Conservation (phyloP, 2,797 vertebrate species). For the Naso thynnoides region DNA sequence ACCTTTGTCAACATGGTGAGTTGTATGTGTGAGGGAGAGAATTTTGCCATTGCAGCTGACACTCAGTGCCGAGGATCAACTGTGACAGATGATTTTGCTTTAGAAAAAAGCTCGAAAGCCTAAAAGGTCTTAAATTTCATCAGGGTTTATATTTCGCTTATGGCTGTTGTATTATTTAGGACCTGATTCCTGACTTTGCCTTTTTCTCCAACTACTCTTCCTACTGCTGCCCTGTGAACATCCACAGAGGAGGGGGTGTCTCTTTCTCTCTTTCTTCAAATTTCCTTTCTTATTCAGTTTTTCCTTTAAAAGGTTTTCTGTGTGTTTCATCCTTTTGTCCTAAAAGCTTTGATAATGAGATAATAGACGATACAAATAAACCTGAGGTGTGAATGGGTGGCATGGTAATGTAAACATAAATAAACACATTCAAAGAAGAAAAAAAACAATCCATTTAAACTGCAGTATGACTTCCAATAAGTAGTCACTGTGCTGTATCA, state of each 20-base stretch:
- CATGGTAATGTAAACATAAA: too few relatives aligned
- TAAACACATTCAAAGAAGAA: neutral
- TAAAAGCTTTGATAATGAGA: neutral
- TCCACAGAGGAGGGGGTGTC: neutral
- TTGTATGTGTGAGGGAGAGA: too few relatives aligned
- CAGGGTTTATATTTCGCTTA: slow-evolving; percentile 32
- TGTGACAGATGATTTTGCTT: slow-evolving; percentile 4
- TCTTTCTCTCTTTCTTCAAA: neutral
- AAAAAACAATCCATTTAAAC: neutral
- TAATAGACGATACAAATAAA: neutral
- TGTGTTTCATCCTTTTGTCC: neutral
- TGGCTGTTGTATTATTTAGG: slow-evolving; percentile 15
- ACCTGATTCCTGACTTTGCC: slow-evolving; percentile 10
- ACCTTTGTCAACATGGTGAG: too few relatives aligned
- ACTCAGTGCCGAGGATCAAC: neutral
- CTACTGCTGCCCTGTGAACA: neutral
- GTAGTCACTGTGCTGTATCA: slow-evolving; percentile 6
- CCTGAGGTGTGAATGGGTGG: neutral
- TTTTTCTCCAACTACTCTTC: slow-evolving; percentile 5
- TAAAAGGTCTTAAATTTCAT: slow-evolving; percentile 23
- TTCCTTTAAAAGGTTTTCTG: neutral
- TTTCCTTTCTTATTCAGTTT: slow-evolving; percentile 1
- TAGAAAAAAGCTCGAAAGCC: slow-evolving; percentile 8
- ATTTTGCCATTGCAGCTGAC: neutral
- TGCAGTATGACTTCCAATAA: neutral